Conservation (phyloP, 2,888 invertebrate species). For the Drosophila basisetae region DNA sequence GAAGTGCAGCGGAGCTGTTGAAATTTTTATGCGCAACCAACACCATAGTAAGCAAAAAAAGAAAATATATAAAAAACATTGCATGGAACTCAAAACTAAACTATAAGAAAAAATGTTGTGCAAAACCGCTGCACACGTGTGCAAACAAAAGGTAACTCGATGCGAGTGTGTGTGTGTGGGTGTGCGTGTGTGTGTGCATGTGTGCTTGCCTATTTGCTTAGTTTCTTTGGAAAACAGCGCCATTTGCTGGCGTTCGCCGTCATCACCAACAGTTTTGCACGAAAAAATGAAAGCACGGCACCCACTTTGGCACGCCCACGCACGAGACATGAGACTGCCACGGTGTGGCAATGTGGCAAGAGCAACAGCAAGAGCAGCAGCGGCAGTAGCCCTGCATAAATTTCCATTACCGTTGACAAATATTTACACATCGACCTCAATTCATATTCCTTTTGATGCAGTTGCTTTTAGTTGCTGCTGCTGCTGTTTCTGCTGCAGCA, state of each 20-base stretch:
- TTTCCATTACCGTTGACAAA: constrained; percentile 83
- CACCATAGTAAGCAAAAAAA: constrained; percentile 25
- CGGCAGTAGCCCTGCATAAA: constrained; percentile 75
- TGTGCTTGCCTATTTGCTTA: constrained; percentile 44
- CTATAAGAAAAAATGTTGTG: constrained; percentile 35
- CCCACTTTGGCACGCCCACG: constrained; percentile 42
- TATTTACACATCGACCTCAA: constrained; percentile 83
- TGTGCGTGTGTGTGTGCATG: constrained; percentile 8
- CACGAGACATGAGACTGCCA: constrained; percentile 24
- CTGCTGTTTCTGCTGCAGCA: constrained; percentile 23
- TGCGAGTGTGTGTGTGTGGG: constrained; percentile 21
- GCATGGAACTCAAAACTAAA: constrained; percentile 44
- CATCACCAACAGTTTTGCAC: constrained; percentile 50
- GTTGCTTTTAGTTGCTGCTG: constrained; percentile 70
- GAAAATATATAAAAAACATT: constrained; percentile 13
- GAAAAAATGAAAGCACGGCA: constrained; percentile 41
- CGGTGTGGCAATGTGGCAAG: constrained; percentile 14
- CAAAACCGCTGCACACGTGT: constrained; percentile 57
- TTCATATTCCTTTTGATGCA: constrained; percentile 81
- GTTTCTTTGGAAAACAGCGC: constrained; percentile 60
- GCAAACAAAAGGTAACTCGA: constrained; percentile 31
- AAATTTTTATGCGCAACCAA: constrained; percentile 58
- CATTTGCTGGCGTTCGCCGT: constrained; percentile 29
- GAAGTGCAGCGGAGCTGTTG: constrained; percentile 53
- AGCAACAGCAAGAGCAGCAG: constrained; percentile 20